Conservation (phyloP, 2,888 invertebrate genomes). For the Epinotia bilunana region DNA sequence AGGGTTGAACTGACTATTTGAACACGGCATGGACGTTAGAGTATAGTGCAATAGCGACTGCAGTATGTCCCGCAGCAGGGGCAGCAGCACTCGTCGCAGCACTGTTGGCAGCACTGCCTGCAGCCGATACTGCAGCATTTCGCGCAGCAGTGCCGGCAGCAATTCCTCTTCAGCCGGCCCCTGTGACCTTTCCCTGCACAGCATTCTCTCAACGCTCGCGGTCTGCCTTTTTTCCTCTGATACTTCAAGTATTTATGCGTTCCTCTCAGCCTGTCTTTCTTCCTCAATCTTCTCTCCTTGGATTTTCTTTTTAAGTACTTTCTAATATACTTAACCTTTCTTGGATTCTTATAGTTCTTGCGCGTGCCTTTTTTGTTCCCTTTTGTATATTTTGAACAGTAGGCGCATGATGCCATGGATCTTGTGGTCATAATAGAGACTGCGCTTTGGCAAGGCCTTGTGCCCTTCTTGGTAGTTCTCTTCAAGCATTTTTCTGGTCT, state of each 20-base stretch:
- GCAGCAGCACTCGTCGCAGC: conserved; percentile 29
- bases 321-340: conserved; percentile 56
- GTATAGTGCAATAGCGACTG: conserved; percentile 25
- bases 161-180: conserved; percentile 59
- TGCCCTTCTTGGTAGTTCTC: conserved; percentile 64
- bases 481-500: conserved; percentile 72
- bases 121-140: not conserved
- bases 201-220: conserved; percentile 55
- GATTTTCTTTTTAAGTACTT: conserved; percentile 68
- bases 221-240: conserved; percentile 57
- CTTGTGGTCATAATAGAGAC: conserved; percentile 73
- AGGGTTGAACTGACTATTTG: not conserved
- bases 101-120: conserved; percentile 7
- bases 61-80: conserved; percentile 13
- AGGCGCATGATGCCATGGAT: conserved; percentile 60
- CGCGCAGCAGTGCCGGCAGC: conserved; percentile 48
- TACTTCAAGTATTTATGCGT: conserved; percentile 62
- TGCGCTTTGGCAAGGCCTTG: conserved; percentile 71
- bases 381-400: conserved; percentile 60
- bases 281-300: conserved; percentile 64
- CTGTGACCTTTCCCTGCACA: conserved; percentile 74
- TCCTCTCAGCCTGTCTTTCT: conserved; percentile 63
- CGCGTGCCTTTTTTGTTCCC: not conserved
- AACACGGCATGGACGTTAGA: conserved; percentile 7
- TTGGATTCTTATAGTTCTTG: conserved; percentile 47